phyloP scores from a whole-genome alignment of 2,888 invertebrate genomes.

The Dryococelus australis region DNA sequence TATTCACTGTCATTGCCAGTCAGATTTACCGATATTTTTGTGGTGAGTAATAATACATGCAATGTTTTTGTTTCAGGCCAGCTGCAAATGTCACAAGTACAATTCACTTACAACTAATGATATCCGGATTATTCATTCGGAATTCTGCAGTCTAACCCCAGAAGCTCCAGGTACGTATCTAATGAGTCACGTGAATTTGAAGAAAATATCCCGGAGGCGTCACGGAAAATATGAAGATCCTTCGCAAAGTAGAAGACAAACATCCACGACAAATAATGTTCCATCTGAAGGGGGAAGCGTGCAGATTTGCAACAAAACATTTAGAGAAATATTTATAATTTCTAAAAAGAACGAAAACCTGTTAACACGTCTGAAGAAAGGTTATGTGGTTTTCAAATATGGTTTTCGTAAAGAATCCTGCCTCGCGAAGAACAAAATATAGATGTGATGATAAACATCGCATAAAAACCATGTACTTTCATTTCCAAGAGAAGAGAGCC shows the following conservation, averaged over 20 bases:
- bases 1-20: not conserved
- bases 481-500: constrained; percentile 21
- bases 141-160: not conserved
- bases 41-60: not conserved
- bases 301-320: constrained; percentile 8
- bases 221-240: constrained; percentile 13
- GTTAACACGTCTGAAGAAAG: not conserved
- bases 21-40: not conserved
- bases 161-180: constrained; percentile 20
- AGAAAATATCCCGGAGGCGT: not conserved
- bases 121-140: not conserved
- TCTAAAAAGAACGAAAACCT: not conserved
- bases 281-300: not conserved
- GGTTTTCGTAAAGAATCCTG: not conserved
- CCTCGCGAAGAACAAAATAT: not conserved
- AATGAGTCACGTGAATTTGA: not conserved
- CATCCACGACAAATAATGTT: not conserved
- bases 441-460: not conserved
- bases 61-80: not conserved
- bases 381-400: not conserved
- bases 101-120: not conserved
- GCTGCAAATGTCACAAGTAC: constrained; percentile 8
- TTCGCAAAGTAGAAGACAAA: not conserved
- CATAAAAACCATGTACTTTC: constrained; percentile 6
- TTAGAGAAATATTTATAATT: not conserved